phyloP scores from a whole-genome alignment of 2,797 vertebrate genomes.

The Poeciliopsis infans region DNA sequence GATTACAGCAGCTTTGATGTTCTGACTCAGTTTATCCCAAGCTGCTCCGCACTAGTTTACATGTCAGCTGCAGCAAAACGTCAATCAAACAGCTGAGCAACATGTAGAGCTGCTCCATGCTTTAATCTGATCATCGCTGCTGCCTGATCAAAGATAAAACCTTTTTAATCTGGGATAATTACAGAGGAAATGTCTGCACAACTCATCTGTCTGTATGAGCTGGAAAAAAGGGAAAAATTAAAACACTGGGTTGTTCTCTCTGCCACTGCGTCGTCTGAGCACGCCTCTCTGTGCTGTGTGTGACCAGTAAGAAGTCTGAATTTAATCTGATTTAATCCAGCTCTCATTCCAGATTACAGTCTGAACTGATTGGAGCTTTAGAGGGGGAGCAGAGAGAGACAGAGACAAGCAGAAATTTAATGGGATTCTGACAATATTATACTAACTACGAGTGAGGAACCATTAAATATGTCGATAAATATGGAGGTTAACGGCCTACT shows the following conservation, averaged over 20 bases:
- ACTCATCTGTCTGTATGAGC: neutral
- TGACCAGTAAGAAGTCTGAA: neutral
- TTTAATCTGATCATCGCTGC: constrained; percentile 25
- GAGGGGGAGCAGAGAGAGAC: neutral
- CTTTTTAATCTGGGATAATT: constrained; percentile 18
- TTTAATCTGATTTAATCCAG: constrained; percentile 37
- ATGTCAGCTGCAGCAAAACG: neutral
- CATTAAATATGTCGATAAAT: neutral
- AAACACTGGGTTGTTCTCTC: neutral
- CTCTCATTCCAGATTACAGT: constrained; percentile 26
- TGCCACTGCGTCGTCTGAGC: neutral
- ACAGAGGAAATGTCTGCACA: neutral
- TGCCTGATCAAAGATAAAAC: constrained; percentile 8
- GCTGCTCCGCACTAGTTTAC: neutral
- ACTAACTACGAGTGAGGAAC: neutral
- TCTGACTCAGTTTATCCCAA: constrained; percentile 1
- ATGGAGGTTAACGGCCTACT: neutral
- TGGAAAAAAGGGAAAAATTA: neutral
- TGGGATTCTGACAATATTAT: neutral
- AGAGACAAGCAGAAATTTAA: neutral
- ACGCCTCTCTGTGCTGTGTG: neutral
- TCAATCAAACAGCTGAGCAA: neutral
- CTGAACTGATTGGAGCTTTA: neutral
- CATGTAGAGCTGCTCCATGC: constrained; percentile 11
- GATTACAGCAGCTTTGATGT: constrained; percentile 14